Percentiles rank a stretch among this genome's conserved stretches.
Evolutionary conservation across 1,140 invertebrate species (phyloP).

Genomic region (Drosophila suzukii): DNA sequence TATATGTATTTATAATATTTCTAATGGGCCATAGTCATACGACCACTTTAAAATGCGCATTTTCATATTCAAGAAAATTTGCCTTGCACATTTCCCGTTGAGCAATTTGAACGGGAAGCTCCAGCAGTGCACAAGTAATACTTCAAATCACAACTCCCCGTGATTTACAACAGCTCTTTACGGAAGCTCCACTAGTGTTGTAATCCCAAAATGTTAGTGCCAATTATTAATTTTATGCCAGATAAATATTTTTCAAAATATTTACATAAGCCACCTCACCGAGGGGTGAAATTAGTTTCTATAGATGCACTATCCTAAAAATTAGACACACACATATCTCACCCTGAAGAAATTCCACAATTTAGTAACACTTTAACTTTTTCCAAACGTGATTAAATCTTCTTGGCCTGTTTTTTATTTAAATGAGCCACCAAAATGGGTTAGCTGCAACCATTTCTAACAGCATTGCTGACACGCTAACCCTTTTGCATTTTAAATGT

Average conservation of each 20-base stretch:
- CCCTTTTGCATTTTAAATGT: conserved; percentile 2
- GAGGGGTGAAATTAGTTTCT: no score
- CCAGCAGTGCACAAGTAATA: conserved; percentile 1
- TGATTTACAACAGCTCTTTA: not conserved
- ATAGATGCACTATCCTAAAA: no score
- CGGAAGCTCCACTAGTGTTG: not conserved
- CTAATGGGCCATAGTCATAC: no score
- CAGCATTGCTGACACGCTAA: conserved; percentile 4
- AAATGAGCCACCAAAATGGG: not conserved
- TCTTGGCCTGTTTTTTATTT: not conserved
- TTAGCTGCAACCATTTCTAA: not conserved
- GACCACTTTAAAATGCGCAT: no score
- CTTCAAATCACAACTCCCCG: not conserved
- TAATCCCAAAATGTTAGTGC: not conserved
- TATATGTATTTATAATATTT: no score
- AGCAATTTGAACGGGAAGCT: not conserved
- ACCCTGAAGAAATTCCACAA: not conserved
- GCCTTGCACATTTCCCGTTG: not conserved
- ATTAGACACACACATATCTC: no score
- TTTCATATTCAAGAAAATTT: no score
- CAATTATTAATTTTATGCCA: not conserved
- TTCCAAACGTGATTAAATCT: not conserved
- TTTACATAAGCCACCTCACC: not conserved
- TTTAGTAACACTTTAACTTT: not conserved
- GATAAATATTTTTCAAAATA: not conserved